These are phyloP conservation scores for Conistra vaccinii DNA, from an alignment of 2,888 invertebrate genomes.

Conservation along the genomic window DNA sequence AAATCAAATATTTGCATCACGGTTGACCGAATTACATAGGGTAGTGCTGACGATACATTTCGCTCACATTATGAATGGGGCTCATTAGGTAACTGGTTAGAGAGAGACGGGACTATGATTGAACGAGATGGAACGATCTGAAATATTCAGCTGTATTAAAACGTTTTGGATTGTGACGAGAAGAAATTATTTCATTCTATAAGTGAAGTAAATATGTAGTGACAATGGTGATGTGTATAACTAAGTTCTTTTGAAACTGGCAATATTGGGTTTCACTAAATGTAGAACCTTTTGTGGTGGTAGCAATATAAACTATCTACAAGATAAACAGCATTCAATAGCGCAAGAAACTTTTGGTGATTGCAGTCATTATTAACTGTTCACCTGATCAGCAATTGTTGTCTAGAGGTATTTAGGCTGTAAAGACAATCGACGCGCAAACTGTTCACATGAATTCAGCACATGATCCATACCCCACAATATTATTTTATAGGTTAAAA, in stretches of 20 bases:
- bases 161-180: not conserved
- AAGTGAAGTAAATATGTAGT: too few species aligned
- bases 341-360: too few species aligned
- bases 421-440: not conserved
- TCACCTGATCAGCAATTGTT: not conserved
- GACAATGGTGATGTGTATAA: not conserved
- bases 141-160: conserved; percentile 21
- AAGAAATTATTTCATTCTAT: too few species aligned
- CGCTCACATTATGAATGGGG: conserved; percentile 41
- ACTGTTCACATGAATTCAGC: not conserved
- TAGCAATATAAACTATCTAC: too few species aligned
- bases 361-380: not conserved
- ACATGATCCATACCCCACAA: not conserved
- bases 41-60: conserved; percentile 48
- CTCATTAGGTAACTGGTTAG: conserved; percentile 55
- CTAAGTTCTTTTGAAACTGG: not conserved
- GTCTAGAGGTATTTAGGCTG: not conserved
- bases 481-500: too few species aligned
- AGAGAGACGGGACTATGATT: conserved; percentile 11
- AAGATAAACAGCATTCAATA: too few species aligned
- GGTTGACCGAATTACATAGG: conserved; percentile 55
- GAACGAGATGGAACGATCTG: conserved; percentile 3
- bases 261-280: not conserved
- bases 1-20: conserved; percentile 58
- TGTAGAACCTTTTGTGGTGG: not conserved